Conservation (phyloP, 1,140 invertebrate species). For the Hesperophylax magnus region DNA sequence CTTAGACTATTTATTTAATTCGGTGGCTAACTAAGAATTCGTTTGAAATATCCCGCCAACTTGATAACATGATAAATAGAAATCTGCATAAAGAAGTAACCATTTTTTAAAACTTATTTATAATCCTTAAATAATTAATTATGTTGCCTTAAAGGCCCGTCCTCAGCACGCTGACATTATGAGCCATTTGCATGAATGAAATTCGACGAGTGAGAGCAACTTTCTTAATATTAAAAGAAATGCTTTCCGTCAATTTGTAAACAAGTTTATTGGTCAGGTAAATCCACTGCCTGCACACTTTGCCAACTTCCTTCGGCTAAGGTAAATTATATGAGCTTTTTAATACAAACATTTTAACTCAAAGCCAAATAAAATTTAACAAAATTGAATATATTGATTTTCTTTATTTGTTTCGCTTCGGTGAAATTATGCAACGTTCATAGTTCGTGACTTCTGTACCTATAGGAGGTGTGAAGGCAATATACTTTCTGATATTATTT, state of each 20-base stretch:
- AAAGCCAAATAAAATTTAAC: neutral
- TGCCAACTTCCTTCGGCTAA: no score
- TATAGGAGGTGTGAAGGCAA: neutral
- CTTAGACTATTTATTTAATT: no score
- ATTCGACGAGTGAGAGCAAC: conserved; percentile 5
- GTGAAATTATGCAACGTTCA: neutral
- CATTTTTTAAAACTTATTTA: neutral
- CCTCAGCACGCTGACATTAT: neutral
- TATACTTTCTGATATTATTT: neutral
- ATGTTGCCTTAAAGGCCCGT: neutral
- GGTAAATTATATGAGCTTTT: neutral
- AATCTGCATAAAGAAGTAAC: neutral
- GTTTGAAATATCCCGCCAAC: no score
- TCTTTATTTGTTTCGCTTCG: neutral
- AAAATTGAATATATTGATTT: neutral
- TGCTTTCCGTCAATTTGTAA: conserved; percentile 28
- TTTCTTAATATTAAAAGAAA: conserved; percentile 27
- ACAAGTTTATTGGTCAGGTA: conserved; percentile 3
- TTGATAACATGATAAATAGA: neutral
- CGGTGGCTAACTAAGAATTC: no score
- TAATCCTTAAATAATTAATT: neutral
- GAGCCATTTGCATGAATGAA: conserved; percentile 12
- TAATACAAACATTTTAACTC: neutral
- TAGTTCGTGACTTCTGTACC: neutral
- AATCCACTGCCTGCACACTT: no score